A percentile compares a stretch with the other conserved stretches of the same genome.
Conservation (phyloP, 92 coral and sea anemone species). For the Scolanthus callimorphus region DNA sequence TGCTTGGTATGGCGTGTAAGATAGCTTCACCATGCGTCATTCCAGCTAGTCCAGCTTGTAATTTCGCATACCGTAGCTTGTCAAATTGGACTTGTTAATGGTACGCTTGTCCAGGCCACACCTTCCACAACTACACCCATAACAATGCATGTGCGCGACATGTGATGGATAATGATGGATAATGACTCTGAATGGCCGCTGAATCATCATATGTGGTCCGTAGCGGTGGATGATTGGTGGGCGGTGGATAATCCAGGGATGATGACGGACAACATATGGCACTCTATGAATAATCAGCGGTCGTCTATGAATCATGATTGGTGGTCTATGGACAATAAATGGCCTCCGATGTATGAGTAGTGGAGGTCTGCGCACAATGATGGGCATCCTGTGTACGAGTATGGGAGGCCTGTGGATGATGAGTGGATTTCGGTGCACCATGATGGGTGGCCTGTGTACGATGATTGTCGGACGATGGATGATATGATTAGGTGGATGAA, state of each 20-base stretch:
- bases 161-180: constrained; percentile 91
- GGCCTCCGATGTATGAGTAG: constrained; percentile 84
- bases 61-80: too few relatives aligned
- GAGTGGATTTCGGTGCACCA: constrained; percentile 94
- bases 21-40: too few relatives aligned
- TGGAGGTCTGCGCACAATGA: constrained; percentile 89
- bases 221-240: constrained; percentile 88
- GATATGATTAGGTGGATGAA: constrained; percentile 97
- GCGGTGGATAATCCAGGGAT: constrained; percentile 86
- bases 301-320: constrained; percentile 79
- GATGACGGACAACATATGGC: constrained; percentile 92
- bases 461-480: constrained; percentile 94
- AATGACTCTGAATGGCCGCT: constrained; percentile 60
- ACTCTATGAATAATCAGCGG: constrained; percentile 79
- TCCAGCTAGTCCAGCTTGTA: too few relatives aligned
- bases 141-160: constrained; percentile 79
- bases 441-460: constrained; percentile 92
- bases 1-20: constrained; percentile 12
- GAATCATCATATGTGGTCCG: constrained; percentile 76
- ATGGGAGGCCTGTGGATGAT: constrained; percentile 92
- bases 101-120: constrained; percentile 64
- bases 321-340: constrained; percentile 87
- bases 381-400: constrained; percentile 90
- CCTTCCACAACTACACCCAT: constrained; percentile 88
- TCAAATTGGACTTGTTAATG: too few relatives aligned